Base-by-base conservation (phyloP, 2,113 vertebrate species). In the Pygoscelis adeliae region DNA sequence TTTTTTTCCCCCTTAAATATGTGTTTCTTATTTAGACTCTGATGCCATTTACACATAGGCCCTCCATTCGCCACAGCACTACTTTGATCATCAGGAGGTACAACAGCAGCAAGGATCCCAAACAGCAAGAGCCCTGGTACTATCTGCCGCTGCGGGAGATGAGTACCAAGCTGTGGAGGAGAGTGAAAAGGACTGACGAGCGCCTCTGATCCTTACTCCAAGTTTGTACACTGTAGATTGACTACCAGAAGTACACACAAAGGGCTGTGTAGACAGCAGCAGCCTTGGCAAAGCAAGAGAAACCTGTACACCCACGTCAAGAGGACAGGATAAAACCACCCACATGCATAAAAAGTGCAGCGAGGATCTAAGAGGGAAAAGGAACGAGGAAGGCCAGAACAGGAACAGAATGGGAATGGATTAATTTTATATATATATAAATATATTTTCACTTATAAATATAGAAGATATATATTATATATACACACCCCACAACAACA, bases 141-240 rank as follows among this genome's bases (percentile, higher is more conserved):
- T 13, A 10, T 3, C 67, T 36, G 50, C 58, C 3, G 2, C 42
- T 2, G 8, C 3, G 25, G 67, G n/a, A 30, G 2, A 20, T 0
- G 15, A 34, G 66, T 15, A 38, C 27, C 29, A 6, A 19, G 34
- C 74, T 12, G 29, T 2, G 30, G 47, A 62, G 49, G 34, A 16
- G 38, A 56, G n/a, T 3, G 20, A 25, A 11, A 27, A 62, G n/a
- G 66, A 40, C 56, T 2, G 13, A n/a, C 4, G 10, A 49, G 58
- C n/a, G 15, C 5, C 66, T n/a, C 15, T 15, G 40, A 36, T 29
- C 74, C 65, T 18, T 9, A 32, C 55, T 46, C 47, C 47, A 6
- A 7, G 26, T 12, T 15, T 5, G 18, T 1, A 11, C 5, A 0
- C n/a, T n/a, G 49, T 3, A 20, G 47, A 20, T 2, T 2, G 17